These are phyloP conservation scores for Drosophila insularis DNA, from an alignment of 1,140 invertebrate species.

Conservation along the genomic window DNA sequence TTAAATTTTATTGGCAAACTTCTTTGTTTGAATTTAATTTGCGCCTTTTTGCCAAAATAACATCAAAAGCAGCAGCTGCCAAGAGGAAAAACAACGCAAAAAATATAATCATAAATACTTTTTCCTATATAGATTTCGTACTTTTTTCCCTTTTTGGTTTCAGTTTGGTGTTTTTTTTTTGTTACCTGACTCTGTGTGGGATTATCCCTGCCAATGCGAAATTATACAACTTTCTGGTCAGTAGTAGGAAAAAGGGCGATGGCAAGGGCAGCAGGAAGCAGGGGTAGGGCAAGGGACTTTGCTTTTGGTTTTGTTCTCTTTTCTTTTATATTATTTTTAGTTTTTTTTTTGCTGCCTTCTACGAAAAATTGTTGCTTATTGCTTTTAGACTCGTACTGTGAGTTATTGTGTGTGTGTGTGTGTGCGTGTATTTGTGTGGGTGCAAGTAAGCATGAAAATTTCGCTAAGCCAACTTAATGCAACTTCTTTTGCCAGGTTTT, in stretches of 20 bases:
- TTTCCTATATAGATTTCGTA: slow-evolving; percentile 31
- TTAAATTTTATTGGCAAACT: slow-evolving; percentile 76
- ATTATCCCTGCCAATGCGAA: slow-evolving; percentile 79
- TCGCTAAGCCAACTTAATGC: slow-evolving; percentile 77
- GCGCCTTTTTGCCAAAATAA: slow-evolving; percentile 40
- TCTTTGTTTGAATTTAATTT: slow-evolving; percentile 71
- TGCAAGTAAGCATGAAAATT: slow-evolving; percentile 72
- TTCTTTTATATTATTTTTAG: slow-evolving; percentile 30
- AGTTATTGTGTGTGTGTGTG: slow-evolving; percentile 15
- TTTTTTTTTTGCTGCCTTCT: slow-evolving; percentile 48
- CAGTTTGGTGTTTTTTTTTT: slow-evolving; percentile 35
- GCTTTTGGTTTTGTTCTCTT: slow-evolving; percentile 22
- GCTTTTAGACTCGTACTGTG: slow-evolving; percentile 52
- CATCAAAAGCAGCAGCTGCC: slow-evolving; percentile 79
- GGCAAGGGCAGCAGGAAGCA: neutral
- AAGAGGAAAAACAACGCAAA: slow-evolving; percentile 41
- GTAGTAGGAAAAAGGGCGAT: neutral
- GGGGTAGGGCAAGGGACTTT: slow-evolving; percentile 2
- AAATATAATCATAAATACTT: slow-evolving; percentile 69
- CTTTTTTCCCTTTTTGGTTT: slow-evolving; percentile 35
- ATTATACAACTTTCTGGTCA: slow-evolving; percentile 69
- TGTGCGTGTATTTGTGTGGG: slow-evolving; percentile 55
- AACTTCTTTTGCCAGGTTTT: slow-evolving; percentile 61
- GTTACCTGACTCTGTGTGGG: slow-evolving; percentile 70
- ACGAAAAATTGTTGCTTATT: slow-evolving; percentile 61